These are phyloP conservation scores for Blastomussa wellsi DNA, from an alignment of 92 coral and sea anemone species.

Conservation along the genomic window DNA sequence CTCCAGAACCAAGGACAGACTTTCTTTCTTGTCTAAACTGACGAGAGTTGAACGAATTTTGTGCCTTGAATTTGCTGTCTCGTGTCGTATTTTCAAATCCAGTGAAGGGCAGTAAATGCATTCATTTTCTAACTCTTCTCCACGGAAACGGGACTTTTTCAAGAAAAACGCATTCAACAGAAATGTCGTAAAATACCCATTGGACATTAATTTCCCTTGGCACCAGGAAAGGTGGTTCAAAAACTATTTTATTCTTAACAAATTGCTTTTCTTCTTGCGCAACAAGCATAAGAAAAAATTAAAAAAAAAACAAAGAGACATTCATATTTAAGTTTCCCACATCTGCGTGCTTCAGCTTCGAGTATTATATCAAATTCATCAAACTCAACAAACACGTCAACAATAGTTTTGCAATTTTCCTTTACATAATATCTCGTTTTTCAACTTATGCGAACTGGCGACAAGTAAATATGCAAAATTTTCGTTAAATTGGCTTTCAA, in stretches of 20 bases:
- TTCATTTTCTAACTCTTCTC: background rate
- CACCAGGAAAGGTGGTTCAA: background rate
- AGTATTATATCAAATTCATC: background rate
- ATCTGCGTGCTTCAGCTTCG: background rate
- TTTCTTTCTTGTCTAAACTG: background rate
- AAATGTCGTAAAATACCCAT: background rate
- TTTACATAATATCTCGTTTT: background rate
- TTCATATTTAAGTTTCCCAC: too few species aligned
- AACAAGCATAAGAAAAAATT: background rate
- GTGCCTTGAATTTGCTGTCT: background rate
- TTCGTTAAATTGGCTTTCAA: too few species aligned
- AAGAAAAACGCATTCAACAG: background rate
- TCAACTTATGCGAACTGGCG: too few species aligned
- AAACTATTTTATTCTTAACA: background rate
- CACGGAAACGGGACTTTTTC: constrained; percentile 1
- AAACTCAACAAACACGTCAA: background rate
- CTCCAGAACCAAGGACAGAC: background rate
- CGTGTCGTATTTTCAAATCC: background rate
- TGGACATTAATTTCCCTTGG: background rate
- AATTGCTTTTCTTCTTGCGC: background rate
- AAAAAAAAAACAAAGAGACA: background rate
- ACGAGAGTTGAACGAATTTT: background rate
- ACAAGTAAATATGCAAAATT: too few species aligned
- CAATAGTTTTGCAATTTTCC: too few species aligned
- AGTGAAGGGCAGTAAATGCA: background rate